These are phyloP conservation scores for Melanotaenia maccullochi DNA, from an alignment of 2,797 vertebrate species.

Conservation along the genomic window DNA sequence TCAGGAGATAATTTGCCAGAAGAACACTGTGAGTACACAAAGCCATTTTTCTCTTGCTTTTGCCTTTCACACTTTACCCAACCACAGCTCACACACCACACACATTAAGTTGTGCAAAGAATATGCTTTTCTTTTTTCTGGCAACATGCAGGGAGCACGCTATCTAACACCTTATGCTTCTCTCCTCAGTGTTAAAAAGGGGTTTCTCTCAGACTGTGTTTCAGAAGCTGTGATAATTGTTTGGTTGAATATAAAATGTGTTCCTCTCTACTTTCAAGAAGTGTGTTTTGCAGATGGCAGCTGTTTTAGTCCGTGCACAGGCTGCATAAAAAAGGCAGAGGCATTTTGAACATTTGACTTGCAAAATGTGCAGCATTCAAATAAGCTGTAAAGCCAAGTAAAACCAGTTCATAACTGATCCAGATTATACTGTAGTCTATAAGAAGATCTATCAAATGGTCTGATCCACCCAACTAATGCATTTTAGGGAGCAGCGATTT, in stretches of 20 bases:
- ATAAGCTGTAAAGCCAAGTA: constrained; percentile 45
- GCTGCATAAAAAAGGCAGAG: constrained; percentile 19
- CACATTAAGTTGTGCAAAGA: constrained; percentile 49
- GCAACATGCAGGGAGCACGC: constrained; percentile 22
- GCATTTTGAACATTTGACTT: constrained; percentile 45
- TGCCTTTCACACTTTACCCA: constrained; percentile 61
- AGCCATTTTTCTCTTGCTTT: constrained; percentile 13
- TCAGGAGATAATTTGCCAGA: constrained; percentile 98
- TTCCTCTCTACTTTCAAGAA: constrained; percentile 9
- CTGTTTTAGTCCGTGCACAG: constrained; percentile 21
- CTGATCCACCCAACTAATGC: background rate
- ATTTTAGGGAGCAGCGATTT: background rate
- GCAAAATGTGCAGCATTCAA: constrained; percentile 65
- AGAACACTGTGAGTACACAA: constrained; percentile 96
- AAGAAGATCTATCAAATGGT: background rate
- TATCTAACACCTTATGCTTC: constrained; percentile 47
- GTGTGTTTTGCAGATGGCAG: constrained; percentile 13
- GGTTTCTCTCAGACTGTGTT: constrained; percentile 28
- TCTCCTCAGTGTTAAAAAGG: constrained; percentile 18
- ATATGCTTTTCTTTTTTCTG: constrained; percentile 44
- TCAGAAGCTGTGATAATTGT: constrained; percentile 22
- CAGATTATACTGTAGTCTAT: background rate
- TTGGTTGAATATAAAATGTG: constrained; percentile 21
- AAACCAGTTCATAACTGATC: constrained; percentile 39
- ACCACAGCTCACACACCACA: constrained; percentile 52